Evolutionary conservation across 2,888 invertebrate genomes (phyloP).

Genomic region (Ochropleura leucogaster): DNA sequence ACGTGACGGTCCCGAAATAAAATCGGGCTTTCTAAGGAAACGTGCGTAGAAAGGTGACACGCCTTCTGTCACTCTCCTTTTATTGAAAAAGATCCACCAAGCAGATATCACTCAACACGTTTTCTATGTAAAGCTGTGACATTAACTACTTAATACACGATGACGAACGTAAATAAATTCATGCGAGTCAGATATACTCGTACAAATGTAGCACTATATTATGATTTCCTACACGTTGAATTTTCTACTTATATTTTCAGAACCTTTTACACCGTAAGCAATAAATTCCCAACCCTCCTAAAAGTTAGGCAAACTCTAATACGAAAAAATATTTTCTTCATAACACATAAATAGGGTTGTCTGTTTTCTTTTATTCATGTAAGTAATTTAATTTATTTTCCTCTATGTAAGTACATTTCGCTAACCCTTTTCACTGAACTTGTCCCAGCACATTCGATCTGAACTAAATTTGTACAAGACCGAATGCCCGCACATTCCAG

Average conservation of each 20-base stretch:
- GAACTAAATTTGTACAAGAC: conserved; percentile 87
- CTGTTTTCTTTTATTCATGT: conserved; percentile 76
- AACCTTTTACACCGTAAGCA: conserved; percentile 62
- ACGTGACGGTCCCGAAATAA: conserved; percentile 75
- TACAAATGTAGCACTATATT: conserved; percentile 1
- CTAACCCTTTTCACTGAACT: conserved; percentile 87
- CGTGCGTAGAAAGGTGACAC: conserved; percentile 73
- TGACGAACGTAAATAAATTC: conserved; percentile 6
- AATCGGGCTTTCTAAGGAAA: conserved; percentile 70
- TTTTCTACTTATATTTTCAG: conserved; percentile 26
- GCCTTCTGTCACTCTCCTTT: conserved; percentile 70
- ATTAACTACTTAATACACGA: conserved; percentile 18
- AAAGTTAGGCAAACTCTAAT: conserved; percentile 68
- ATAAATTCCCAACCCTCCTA: conserved; percentile 66
- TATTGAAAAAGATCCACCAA: conserved; percentile 70
- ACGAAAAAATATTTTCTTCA: conserved; percentile 67
- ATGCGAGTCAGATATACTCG: too few species aligned
- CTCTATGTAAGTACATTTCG: conserved; percentile 79
- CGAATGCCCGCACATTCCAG: conserved; percentile 86
- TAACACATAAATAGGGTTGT: conserved; percentile 70
- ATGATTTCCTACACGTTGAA: neutral
- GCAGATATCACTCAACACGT: conserved; percentile 61
- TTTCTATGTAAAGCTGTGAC: conserved; percentile 28
- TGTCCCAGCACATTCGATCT: conserved; percentile 86
- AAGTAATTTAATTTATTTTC: conserved; percentile 85